A percentile compares a stretch with the other conserved stretches of the same genome.
These are phyloP conservation scores for Cremastinae sp. DNA, from an alignment of 2,888 invertebrate genomes.

Conservation along the genomic window DNA sequence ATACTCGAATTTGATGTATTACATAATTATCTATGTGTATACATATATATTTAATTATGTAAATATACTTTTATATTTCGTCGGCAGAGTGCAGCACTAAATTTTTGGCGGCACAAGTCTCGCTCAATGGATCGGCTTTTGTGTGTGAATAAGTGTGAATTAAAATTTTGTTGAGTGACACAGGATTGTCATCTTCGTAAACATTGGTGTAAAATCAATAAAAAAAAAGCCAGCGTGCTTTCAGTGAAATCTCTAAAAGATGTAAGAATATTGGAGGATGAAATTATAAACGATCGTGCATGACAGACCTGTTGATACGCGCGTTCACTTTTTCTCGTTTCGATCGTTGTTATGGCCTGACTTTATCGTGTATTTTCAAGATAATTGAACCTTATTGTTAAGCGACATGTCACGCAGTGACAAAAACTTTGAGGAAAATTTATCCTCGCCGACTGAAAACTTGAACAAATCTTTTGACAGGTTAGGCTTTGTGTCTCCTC, in stretches of 20 bases:
- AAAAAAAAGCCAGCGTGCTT: constrained; percentile 21
- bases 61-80: too few relatives aligned
- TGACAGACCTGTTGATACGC: constrained; percentile 2
- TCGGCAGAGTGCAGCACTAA: too few relatives aligned
- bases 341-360: neutral
- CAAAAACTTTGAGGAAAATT: neutral
- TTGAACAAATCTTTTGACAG: constrained; percentile 15
- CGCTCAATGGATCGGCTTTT: too few relatives aligned
- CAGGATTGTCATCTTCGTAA: too few relatives aligned
- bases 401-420: constrained; percentile 18
- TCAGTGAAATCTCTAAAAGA: neutral
- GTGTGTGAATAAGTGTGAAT: too few relatives aligned
- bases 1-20: too few relatives aligned
- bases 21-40: too few relatives aligned
- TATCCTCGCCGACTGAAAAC: neutral
- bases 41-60: too few relatives aligned
- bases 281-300: constrained; percentile 16
- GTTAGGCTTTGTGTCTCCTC: constrained; percentile 27
- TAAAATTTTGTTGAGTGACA: too few relatives aligned
- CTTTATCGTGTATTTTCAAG: neutral
- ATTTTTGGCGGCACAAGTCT: too few relatives aligned
- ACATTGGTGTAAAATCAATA: neutral
- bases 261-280: neutral
- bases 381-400: neutral
- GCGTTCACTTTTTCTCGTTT: neutral